Percentiles rank a stretch among this genome's conserved stretches.
Evolutionary conservation across 2,797 vertebrate genomes (phyloP).

Genomic region (Diglossa cyanea): DNA sequence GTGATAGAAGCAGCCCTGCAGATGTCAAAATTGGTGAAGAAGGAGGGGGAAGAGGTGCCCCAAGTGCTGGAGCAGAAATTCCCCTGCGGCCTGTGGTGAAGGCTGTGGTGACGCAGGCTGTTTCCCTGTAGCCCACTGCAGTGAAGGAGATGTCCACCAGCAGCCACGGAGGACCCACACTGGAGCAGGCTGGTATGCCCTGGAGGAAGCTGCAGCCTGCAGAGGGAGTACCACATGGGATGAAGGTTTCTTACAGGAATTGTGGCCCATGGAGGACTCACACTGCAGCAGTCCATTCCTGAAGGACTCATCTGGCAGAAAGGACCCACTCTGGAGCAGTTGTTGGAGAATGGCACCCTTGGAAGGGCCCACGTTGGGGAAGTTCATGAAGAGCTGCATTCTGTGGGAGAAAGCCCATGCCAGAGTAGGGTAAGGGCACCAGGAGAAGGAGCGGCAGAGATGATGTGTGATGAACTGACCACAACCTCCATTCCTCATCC

Average conservation of each 20-base stretch:
- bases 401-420: accelerated
- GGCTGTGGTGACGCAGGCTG: background rate
- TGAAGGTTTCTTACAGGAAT: background rate
- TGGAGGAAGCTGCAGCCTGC: background rate
- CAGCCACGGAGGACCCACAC: background rate
- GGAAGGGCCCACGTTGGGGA: background rate
- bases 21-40: background rate
- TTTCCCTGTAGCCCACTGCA: background rate
- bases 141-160: background rate
- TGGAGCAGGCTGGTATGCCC: background rate
- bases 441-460: background rate
- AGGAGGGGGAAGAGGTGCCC: background rate
- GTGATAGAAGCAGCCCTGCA: background rate
- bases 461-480: accelerated
- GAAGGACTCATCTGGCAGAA: background rate
- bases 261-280: background rate
- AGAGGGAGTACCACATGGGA: background rate
- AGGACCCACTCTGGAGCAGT: background rate
- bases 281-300: background rate
- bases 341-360: background rate
- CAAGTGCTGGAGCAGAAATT: background rate
- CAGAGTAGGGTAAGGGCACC: background rate
- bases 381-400: background rate
- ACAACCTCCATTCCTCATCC: background rate
- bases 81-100: background rate